Conservation (phyloP, 2,113 vertebrate genomes). For the Heterotilapia buettikoferi region DNA sequence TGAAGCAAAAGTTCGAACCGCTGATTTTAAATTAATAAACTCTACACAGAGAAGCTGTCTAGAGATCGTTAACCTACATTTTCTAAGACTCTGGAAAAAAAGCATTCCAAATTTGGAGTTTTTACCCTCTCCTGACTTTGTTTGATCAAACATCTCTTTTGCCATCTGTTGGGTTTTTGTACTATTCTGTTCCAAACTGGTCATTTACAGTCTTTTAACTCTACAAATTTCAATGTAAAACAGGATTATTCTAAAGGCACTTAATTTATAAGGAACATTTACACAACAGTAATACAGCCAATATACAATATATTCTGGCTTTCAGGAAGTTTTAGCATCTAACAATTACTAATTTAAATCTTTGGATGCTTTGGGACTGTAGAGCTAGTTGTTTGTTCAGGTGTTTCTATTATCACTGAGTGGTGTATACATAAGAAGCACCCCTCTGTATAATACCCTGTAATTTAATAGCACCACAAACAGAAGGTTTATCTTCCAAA, state of each 20-base stretch:
- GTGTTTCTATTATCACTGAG: not conserved
- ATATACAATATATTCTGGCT: not conserved
- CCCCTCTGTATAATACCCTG: not conserved
- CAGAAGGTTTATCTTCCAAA: not conserved
- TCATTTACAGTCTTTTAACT: not conserved
- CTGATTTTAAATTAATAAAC: not conserved
- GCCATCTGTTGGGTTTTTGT: not conserved
- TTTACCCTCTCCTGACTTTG: not conserved
- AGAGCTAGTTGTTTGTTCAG: not conserved
- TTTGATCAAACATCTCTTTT: not conserved
- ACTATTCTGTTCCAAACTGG: not conserved
- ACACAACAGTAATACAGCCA: fast-evolving
- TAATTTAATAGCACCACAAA: not conserved
- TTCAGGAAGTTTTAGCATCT: not conserved
- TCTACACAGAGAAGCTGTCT: not conserved
- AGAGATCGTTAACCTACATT: not conserved
- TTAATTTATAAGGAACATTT: not conserved
- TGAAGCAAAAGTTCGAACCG: not conserved
- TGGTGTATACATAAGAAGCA: not conserved
- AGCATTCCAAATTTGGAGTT: not conserved
- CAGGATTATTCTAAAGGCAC: not conserved
- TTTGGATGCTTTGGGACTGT: not conserved
- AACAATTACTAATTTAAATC: not conserved
- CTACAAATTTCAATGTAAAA: not conserved
- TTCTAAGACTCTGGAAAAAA: not conserved